phyloP scores from a whole-genome alignment of 1,140 invertebrate species.

The Zaprionus tsacasi region DNA sequence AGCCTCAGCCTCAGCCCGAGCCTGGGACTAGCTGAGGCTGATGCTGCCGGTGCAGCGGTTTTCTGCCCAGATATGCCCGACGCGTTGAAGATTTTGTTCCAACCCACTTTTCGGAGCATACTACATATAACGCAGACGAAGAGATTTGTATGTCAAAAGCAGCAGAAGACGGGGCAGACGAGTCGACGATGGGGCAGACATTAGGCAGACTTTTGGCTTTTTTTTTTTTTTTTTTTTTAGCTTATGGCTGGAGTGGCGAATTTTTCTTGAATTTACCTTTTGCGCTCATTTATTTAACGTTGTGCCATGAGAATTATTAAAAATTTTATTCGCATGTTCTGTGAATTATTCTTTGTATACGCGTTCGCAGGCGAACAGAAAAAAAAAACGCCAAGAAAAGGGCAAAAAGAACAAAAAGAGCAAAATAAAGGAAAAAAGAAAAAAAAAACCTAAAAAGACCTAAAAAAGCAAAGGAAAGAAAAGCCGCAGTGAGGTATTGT shows the following conservation, averaged over 20 bases:
- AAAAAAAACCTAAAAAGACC: background rate
- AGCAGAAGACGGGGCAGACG: conserved; percentile 13
- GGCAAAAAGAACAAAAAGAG: background rate
- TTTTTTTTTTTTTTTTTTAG: conserved; percentile 12
- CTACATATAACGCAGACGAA: conserved; percentile 21
- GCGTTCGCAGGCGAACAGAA: conserved; percentile 19
- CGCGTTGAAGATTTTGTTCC: conserved; percentile 78
- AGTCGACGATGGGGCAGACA: conserved; percentile 18
- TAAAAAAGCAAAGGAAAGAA: background rate
- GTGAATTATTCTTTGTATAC: conserved; percentile 66
- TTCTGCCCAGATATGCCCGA: conserved; percentile 61
- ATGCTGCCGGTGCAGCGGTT: conserved; percentile 14
- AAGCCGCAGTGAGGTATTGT: no score
- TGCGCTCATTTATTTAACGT: conserved; percentile 74
- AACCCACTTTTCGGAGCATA: conserved; percentile 66
- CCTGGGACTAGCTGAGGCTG: conserved; percentile 17
- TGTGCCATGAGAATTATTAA: conserved; percentile 81
- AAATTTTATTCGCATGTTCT: conserved; percentile 84
- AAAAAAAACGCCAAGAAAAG: background rate
- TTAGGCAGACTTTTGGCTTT: conserved; percentile 18
- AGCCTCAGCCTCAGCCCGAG: background rate
- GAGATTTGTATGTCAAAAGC: conserved; percentile 33
- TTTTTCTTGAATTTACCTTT: conserved; percentile 36
- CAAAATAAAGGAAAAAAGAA: background rate
- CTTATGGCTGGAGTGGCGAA: background rate